A percentile compares a stretch with the other conserved stretches of the same genome.
Conservation (phyloP, 1,140 invertebrate species). For the Anthonomus grandis region DNA sequence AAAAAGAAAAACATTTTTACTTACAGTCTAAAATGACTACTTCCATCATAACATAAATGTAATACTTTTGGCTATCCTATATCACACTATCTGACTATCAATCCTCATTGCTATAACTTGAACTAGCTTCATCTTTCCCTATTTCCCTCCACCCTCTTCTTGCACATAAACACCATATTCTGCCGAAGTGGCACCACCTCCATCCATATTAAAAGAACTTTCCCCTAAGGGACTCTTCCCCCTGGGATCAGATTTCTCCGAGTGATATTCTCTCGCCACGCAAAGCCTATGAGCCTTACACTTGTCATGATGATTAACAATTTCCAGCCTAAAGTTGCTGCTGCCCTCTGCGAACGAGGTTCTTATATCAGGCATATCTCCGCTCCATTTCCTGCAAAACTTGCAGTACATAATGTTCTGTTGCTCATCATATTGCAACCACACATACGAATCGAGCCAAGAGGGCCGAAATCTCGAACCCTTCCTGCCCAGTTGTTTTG, state of each 20-base stretch:
- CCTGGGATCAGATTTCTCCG: slow-evolving; percentile 14
- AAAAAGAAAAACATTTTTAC: too few relatives aligned
- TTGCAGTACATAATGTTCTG: slow-evolving; percentile 70
- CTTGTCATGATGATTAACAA: slow-evolving; percentile 72
- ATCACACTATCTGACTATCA: too few relatives aligned
- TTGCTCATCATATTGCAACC: slow-evolving; percentile 65
- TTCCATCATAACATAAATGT: too few relatives aligned
- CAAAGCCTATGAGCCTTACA: slow-evolving; percentile 71
- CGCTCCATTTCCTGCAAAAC: slow-evolving; percentile 68
- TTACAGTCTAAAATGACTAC: too few relatives aligned
- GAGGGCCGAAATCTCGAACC: slow-evolving; percentile 60
- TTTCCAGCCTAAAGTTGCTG: slow-evolving; percentile 69
- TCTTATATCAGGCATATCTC: slow-evolving; percentile 63
- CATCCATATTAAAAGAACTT: background rate
- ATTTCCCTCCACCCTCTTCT: too few relatives aligned
- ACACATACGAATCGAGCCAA: slow-evolving; percentile 64
- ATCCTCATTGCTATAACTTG: too few relatives aligned
- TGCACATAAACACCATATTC: too few relatives aligned
- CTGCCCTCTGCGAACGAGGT: slow-evolving; percentile 73
- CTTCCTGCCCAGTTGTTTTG: slow-evolving; percentile 50
- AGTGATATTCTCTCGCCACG: slow-evolving; percentile 51
- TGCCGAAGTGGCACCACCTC: too few relatives aligned
- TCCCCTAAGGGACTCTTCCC: too few relatives aligned
- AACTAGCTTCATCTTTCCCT: too few relatives aligned
- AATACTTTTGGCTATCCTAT: too few relatives aligned